A percentile compares a stretch with the other conserved stretches of the same genome.
Conservation (phyloP, 2,888 invertebrate species). For the Agrotis ipsilon region DNA sequence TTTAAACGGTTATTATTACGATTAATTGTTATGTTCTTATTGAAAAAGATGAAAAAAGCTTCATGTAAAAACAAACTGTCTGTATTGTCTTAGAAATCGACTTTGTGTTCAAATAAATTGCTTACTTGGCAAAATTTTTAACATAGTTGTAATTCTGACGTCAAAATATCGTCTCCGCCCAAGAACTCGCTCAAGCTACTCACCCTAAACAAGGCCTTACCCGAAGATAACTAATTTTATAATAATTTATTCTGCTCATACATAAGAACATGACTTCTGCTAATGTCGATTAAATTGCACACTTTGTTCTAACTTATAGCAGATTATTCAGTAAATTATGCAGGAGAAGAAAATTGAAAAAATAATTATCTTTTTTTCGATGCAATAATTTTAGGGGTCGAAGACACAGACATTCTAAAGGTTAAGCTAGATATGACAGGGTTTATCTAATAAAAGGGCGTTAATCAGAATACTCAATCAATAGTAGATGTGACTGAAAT, state of each 20-base stretch:
- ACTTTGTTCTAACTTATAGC: slow-evolving; percentile 36
- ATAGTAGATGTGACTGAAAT: not conserved
- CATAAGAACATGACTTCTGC: slow-evolving; percentile 22
- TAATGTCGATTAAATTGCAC: slow-evolving; percentile 46
- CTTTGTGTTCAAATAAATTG: not conserved
- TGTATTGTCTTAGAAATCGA: not conserved
- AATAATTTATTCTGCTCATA: slow-evolving; percentile 48
- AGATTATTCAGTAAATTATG: slow-evolving; percentile 32
- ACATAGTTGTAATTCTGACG: too few relatives aligned
- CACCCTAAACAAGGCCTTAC: not conserved
- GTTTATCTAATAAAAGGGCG: not conserved
- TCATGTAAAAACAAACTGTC: not conserved
- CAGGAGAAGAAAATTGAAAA: slow-evolving; percentile 22
- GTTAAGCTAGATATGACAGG: not conserved
- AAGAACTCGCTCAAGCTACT: not conserved
- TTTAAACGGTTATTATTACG: not conserved
- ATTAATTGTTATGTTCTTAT: not conserved
- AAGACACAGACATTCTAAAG: not conserved
- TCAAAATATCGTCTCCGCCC: too few relatives aligned
- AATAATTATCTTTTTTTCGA: not conserved
- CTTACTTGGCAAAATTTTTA: too few relatives aligned
- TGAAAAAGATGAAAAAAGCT: not conserved
- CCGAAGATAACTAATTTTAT: slow-evolving; percentile 12
- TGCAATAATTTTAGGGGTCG: not conserved
- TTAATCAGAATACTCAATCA: not conserved